Base-by-base conservation (phyloP, 2,797 vertebrate species). In the Diglossa cyanea region DNA sequence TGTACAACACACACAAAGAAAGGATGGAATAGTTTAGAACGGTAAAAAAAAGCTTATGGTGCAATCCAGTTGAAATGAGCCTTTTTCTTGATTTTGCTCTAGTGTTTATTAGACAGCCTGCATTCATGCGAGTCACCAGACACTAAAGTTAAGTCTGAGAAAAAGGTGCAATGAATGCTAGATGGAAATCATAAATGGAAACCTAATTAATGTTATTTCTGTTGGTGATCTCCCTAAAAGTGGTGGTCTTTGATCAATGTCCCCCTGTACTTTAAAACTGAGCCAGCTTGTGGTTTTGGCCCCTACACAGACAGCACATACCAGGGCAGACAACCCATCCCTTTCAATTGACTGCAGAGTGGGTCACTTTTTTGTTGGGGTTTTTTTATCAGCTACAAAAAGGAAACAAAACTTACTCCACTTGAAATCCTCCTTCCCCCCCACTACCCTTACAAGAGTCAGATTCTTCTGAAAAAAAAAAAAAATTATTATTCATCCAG, bases 211-310 rank as follows among this genome's bases (percentile, higher is more conserved):
- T 53, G 17, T 26, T 30, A 11, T 39, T 80, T 58, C 35, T 86
- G 42, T 42, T 42, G 18, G 42, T 42, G 42, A 9, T 70, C 5
- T 55, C 45, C 5, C 9, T 53, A 35, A 51, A 62, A 63, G 14
- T n/a, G n/a, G 2, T 39, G 17, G 3, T 6, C 8, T 75, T 85
- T 72, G 18, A 70, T 76, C 28, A 54, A 8, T 21, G 17, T 51
- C 6, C 16, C 8, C 6, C 11, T 26, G 11, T 21, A 20, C 11
- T 53, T 84, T 65, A 73, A 61, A 76, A 70, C 5, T 26, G 12
- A 76, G 3, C 2, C 28, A 66, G 1, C 2, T 62, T 65, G 2
- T 30, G 24, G 0, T 1, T 71, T 87, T 76, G 53, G 6, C 6
- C 17, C 8, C 17, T 17, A 7, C 2, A 3, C 37, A 89, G 39